Evolutionary conservation across 2,113 vertebrate species (phyloP).

Genomic region (Bubalus kerabau): DNA sequence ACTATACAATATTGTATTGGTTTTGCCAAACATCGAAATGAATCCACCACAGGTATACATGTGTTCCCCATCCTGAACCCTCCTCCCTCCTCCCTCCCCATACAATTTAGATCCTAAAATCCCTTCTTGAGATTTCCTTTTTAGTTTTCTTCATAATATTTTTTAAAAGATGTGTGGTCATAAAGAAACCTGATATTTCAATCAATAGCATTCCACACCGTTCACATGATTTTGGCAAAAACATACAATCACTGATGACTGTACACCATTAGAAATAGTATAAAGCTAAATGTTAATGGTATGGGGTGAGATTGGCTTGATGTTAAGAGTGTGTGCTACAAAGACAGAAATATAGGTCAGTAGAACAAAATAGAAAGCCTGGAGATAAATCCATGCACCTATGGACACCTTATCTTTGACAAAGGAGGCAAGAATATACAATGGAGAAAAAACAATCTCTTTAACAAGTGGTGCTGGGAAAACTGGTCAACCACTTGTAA

Average conservation of each 20-base stretch:
- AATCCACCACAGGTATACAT: too few relatives aligned
- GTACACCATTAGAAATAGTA: not conserved
- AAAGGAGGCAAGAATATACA: not conserved
- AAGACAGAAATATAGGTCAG: not conserved
- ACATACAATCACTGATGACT: not conserved
- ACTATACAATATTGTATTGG: too few relatives aligned
- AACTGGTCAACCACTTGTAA: not conserved
- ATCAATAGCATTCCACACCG: not conserved
- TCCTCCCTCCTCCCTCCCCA: too few relatives aligned
- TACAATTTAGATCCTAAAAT: not conserved
- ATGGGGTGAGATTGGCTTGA: not conserved
- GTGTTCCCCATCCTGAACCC: too few relatives aligned
- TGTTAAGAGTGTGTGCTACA: not conserved
- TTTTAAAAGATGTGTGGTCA: not conserved
- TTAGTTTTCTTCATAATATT: not conserved
- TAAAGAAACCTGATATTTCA: not conserved
- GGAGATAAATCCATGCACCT: not conserved
- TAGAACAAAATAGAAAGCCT: not conserved
- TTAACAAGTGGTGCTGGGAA: not conserved
- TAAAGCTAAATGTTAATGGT: not conserved
- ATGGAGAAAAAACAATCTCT: not conserved
- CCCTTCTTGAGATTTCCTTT: not conserved
- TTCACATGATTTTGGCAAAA: not conserved
- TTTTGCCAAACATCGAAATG: too few relatives aligned
- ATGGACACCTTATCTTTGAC: not conserved